Evolutionary conservation across 2,888 invertebrate genomes (phyloP), one percentile per base, ranked within the genome.

Genomic region (Cancer borealis): DNA sequence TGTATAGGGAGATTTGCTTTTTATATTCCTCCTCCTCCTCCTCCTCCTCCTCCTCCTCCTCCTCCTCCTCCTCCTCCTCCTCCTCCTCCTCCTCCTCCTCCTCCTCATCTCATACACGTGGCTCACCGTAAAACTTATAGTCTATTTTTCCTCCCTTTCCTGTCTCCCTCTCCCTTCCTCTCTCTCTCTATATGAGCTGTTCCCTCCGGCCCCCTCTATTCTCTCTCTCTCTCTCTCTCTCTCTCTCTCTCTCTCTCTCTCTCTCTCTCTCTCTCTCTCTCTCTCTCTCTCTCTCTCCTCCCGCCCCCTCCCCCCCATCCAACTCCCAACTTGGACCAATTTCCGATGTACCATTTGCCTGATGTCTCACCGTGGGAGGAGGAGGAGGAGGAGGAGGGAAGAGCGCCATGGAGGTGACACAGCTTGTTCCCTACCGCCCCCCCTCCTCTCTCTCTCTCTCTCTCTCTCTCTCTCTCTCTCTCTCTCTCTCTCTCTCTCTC

Each of bases 301-400:
- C 26, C 12, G 26, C 26, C 12, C 79, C 26, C 10, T 26, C 26
- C 10, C 73, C 26, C 12, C 79, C 30, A 3, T 30, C 30, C 14
- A 8, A 3, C 12, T 14, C 79, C 12, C 30, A 26, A 10, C 30
- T 30, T 30, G 79, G 79, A 79, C 79, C 79, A 79, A 79, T 79
- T 79, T 79, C 79, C 79, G 79, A 79, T 79, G 79, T 79, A 79
- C 79, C 79, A 79, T 79, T 79, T 79, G 79, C 79, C 79, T 79
- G 79, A 79, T 79, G 79, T 79, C 79, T 79, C 79, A 79, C 79
- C 8, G 12, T 12, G 79, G 79, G 79, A 79, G 30, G 79, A 79
- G 21, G 79, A 79, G 79, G 30, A 79, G 73, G 73, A 73, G 73
- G 73, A 73, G 73, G 73, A 54, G 54, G 54, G 54, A 30, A 30